Evolutionary conservation across 2,888 invertebrate genomes (phyloP), one percentile per base, ranked within the genome.

Genomic region (Lampropteryx suffumata): DNA sequence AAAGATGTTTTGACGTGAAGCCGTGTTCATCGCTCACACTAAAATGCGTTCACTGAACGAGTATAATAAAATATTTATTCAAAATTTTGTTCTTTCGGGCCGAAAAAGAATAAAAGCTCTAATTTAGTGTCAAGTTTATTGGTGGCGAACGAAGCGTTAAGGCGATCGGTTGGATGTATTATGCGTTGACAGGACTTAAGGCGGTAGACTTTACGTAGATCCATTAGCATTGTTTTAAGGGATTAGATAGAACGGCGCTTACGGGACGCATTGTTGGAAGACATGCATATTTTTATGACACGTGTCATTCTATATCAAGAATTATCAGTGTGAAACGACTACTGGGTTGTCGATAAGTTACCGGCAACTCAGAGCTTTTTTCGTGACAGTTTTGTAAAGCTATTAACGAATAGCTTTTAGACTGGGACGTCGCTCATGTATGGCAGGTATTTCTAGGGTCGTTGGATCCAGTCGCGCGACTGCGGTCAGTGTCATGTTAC

Each of bases 1-100:
- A 89, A 89, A 90, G 88, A 90, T 89, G 88, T 90, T 90, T 87
- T 90, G 90, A 90, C 90, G 84, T 87, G 89, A 83, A 90, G 85
- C 89, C 83, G 82, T 89, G 89, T 90, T 86, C 89, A 87, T 87
- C 86, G 88, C 86, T 88, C 87, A 88, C 85, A 88, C 88, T 82
- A 85, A 88, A 88, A 88, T 88, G 89, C 84, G 83, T 82, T 79
- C 87, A 87, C 67, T 86, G 88, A 82, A 84, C 84, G 80, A 76
- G 83, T 84, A 85, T 84, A 81, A 86, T 88, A 86, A 84, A 87
- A 88, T 84, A 87, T 86, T 84, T 84, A 85, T 85, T 84, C 80
- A 84, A 82, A 84, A 82, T 82, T 77, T 83, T 78, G 77, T 82
- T 79, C 77, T 79, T 82, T 80, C 67, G 71, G 73, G 61, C 72